phyloP scores from a whole-genome alignment of 2,113 vertebrate genomes.

The Polypterus bichir region DNA sequence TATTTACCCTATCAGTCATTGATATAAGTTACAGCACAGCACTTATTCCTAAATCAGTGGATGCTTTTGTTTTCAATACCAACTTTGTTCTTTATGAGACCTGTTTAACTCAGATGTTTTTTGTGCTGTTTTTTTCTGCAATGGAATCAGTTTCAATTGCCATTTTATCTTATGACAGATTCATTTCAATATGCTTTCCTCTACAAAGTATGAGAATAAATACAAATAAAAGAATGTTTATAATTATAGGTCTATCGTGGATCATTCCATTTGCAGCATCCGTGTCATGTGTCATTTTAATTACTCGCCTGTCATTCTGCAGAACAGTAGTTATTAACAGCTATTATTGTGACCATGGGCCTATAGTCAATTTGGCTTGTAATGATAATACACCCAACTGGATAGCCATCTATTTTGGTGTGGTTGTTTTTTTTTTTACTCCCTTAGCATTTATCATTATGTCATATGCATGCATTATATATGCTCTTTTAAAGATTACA shows the following conservation, averaged over 20 bases:
- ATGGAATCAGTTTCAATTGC: neutral
- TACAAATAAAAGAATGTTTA: conserved; percentile 1
- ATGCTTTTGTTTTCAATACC: neutral
- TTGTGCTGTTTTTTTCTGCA: neutral
- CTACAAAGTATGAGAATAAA: neutral
- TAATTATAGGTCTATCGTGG: conserved; percentile 1
- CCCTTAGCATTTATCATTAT: conserved; percentile 2
- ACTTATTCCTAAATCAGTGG: conserved; percentile 3
- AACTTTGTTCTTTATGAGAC: neutral
- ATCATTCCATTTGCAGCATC: neutral
- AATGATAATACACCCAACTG: conserved; percentile 2
- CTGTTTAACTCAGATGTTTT: conserved; percentile 3
- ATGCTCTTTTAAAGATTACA: conserved; percentile 3
- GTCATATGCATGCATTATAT: conserved; percentile 1
- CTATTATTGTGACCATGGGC: conserved; percentile 7
- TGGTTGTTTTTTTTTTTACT: neutral
- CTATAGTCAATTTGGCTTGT: neutral
- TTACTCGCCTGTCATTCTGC: conserved; percentile 1
- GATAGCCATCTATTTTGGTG: neutral
- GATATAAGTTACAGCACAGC: conserved; percentile 4
- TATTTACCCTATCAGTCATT: neutral
- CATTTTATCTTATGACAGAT: conserved; percentile 7
- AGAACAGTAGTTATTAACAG: conserved; percentile 7
- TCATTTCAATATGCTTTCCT: conserved; percentile 4
- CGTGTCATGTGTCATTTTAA: neutral